These are phyloP conservation scores for Microchrysa polita DNA, from an alignment of 2,888 invertebrate species.

Conservation along the genomic window DNA sequence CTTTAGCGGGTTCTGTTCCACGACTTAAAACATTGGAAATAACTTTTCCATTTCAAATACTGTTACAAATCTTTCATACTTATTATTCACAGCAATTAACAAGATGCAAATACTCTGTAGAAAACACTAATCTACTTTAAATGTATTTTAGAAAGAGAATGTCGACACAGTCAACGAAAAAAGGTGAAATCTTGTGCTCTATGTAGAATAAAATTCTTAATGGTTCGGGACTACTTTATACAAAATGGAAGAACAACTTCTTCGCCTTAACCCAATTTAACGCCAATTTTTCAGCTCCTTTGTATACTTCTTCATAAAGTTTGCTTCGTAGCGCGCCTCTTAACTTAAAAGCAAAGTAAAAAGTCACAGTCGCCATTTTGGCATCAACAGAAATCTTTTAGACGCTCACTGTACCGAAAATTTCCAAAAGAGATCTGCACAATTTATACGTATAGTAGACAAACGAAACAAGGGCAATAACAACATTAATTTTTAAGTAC, in stretches of 20 bases:
- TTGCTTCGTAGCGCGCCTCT: neutral
- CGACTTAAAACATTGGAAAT: no score
- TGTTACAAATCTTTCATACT: neutral
- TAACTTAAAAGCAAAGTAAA: neutral
- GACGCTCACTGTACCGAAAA: neutral
- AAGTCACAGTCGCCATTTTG: neutral
- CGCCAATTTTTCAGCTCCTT: slow-evolving; percentile 18
- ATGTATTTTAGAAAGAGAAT: neutral
- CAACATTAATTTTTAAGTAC: slow-evolving; percentile 44
- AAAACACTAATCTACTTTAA: slow-evolving; percentile 26
- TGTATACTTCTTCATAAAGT: neutral
- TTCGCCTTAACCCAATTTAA: slow-evolving; percentile 23
- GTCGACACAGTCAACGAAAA: neutral
- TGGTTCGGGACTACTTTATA: neutral
- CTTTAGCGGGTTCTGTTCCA: no score
- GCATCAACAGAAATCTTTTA: neutral
- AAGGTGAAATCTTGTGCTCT: neutral
- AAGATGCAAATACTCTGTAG: slow-evolving; percentile 15
- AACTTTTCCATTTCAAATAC: neutral
- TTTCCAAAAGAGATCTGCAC: neutral
- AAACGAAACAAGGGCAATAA: slow-evolving; percentile 33
- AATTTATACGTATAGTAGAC: no score
- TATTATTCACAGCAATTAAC: slow-evolving; percentile 13
- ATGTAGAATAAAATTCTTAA: neutral
- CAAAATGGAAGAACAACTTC: neutral